A percentile compares a stretch with the other conserved stretches of the same genome.
Evolutionary conservation across 2,888 invertebrate genomes (phyloP).

Genomic region (Melipona beecheii): DNA sequence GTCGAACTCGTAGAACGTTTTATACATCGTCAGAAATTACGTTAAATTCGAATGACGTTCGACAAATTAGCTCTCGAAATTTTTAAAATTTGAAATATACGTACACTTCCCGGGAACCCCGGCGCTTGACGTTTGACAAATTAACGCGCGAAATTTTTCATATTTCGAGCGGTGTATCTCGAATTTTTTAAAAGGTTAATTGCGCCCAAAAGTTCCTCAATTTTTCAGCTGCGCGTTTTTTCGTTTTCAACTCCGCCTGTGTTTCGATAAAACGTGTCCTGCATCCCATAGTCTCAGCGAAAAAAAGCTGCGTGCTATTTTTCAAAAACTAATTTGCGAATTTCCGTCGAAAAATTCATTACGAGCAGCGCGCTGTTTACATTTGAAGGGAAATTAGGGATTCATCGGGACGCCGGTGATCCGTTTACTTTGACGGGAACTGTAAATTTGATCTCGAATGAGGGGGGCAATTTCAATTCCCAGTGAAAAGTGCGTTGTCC

Average conservation of each 20-base stretch:
- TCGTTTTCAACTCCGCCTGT: too few species aligned
- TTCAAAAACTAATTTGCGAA: background rate
- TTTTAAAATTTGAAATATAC: too few species aligned
- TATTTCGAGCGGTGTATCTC: too few species aligned
- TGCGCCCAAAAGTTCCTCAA: too few species aligned
- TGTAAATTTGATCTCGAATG: background rate
- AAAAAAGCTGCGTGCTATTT: background rate
- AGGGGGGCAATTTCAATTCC: background rate
- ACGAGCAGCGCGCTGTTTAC: background rate
- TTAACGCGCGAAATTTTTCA: too few species aligned
- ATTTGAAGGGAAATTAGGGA: background rate
- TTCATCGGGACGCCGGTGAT: background rate
- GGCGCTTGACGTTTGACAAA: too few species aligned
- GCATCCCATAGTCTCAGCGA: too few species aligned
- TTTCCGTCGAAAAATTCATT: background rate
- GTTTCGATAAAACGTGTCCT: too few species aligned
- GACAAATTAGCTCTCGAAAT: background rate
- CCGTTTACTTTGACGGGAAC: background rate
- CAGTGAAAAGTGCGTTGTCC: slow-evolving; percentile 1
- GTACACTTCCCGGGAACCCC: too few species aligned
- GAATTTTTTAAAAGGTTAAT: too few species aligned
- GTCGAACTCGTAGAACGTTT: background rate
- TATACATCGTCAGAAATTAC: background rate
- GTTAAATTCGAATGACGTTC: background rate
- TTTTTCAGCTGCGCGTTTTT: too few species aligned